Base-by-base conservation (phyloP, 1,140 invertebrate genomes). In the Spodoptera frugiperda region DNA sequence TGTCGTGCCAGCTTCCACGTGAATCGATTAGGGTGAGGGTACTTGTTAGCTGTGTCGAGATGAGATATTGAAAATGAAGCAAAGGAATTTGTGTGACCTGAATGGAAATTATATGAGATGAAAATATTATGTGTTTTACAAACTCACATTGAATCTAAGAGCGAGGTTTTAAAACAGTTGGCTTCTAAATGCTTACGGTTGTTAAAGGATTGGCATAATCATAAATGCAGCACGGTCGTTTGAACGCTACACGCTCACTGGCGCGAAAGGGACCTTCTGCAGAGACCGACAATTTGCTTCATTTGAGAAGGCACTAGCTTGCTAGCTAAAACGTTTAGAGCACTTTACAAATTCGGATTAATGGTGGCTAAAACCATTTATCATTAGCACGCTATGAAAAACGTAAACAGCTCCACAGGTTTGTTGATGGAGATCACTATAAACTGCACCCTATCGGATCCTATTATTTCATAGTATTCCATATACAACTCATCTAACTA, bases 11-110 rank as follows among this genome's bases (percentile, higher is more conserved):
- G 15, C 12, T n/a, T 39, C 33, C 33, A 15, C 57, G 57, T 39
- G 55, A 61, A 61, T 61, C 57, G 57, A 61, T 61, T 39, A 39
- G 57, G 30, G 15, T 39, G n/a, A 61, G 57, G 30, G 57, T 39
- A 15, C 57, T 61, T 61, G n/a, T 39, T 33, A 61, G 25, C 57
- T 39, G 15, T 39, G 57, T 61, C 17, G 53, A 21, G 9, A 54
- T 54, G 53, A 21, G 53, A 54, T 39, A 39, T 21, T 21, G 17
- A 54, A 54, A 54, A 54, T 11, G 9, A 54, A 54, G 17, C 9
- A 21, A 54, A 54, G 53, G 53, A 54, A 54, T 54, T 54, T 9
- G 9, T 10, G 19, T 21, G 53, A 12, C 21, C 53, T 54, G 21
- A 54, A 54, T 21, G 19, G 53, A 21, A 10, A 39, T 39, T 39